Conservation (phyloP, 2,888 invertebrate species). For the Andrena bicolor region DNA sequence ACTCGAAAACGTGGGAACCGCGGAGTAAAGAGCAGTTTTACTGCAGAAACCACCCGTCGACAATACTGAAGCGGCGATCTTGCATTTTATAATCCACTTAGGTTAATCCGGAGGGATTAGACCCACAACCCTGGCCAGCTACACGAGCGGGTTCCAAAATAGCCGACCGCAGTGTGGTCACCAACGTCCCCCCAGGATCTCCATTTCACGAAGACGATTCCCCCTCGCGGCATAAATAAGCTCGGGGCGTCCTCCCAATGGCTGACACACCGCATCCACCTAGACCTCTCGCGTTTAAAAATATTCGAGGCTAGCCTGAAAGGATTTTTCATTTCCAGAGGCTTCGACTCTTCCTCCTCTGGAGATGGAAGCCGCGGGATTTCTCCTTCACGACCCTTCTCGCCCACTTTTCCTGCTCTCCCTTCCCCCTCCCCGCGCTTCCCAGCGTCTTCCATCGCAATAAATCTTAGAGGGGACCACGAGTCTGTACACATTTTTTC, state of each 20-base stretch:
- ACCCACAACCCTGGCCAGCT: not conserved
- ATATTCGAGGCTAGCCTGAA: slow-evolving; percentile 42
- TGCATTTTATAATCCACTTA: not conserved
- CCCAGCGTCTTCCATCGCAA: slow-evolving; percentile 14
- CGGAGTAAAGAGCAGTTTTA: not conserved
- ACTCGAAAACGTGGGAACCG: not conserved
- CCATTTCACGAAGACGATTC: slow-evolving; percentile 26
- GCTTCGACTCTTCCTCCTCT: not conserved
- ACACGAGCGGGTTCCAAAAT: not conserved
- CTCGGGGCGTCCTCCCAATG: slow-evolving; percentile 20
- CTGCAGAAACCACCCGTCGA: not conserved
- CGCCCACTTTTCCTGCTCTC: not conserved
- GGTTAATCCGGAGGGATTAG: slow-evolving; percentile 26
- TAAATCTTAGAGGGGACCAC: slow-evolving; percentile 50
- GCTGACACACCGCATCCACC: slow-evolving; percentile 30
- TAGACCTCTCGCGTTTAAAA: slow-evolving; percentile 24
- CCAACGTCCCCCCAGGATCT: slow-evolving; percentile 22
- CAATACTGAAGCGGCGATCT: not conserved
- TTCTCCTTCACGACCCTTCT: not conserved
- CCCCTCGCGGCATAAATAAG: slow-evolving; percentile 48
- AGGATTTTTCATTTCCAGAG: slow-evolving; percentile 51
- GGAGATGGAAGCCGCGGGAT: not conserved
- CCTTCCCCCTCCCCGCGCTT: not conserved
- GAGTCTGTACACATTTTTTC: slow-evolving; percentile 38
- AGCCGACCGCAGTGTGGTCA: slow-evolving; percentile 19